Base-by-base conservation (phyloP, 2,113 vertebrate genomes). In the Nannospalax galili region DNA sequence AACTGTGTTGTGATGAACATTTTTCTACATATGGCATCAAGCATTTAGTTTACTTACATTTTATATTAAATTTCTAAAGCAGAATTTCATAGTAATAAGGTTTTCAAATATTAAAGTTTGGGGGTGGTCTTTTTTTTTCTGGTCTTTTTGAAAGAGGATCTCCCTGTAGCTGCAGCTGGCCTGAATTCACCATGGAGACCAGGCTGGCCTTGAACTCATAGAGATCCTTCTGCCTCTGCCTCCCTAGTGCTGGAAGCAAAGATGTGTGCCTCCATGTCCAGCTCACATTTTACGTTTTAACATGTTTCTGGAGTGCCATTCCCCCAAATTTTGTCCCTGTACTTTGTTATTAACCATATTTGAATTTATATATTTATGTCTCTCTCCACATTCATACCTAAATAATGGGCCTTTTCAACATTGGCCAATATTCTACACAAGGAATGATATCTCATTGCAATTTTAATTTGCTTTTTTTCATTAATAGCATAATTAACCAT, bases 401-500 rank as follows among this genome's bases (percentile, higher is more conserved):
- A 45, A 4, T 78, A 85, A 32, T 17, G 26, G 24, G 19, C 32
- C 30, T 52, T 60, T n/a, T 79, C 64, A 84, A 30, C 1, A 5
- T 0, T 30, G 30, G 15, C 16, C 24, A 22, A 17, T 62, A 52
- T 62, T 77, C 12, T 17, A 14, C 5, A 45, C 40, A 30, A 93
- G 26, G 85, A 79, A 30, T 52, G 1, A 35, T 28, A 62, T 60
- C 35, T 37, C 9, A 52, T 5, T 52, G 20, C 10, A 70, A 52
- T 85, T 92, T 84, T 42, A 67, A 84, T 79, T 78, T 88, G 5
- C 9, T 42, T 72, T 91, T 11, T 90, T 81, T 82, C 24, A 80
- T 78, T 58, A 42, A 89, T 37, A 77, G 15, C 30, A 3, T 73
- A 19, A 72, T 52, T 95, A 42, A 80, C 8, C 15, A 17, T 35